Base-by-base conservation (phyloP, 2,797 vertebrate species). In the Heliangelus exortis region DNA sequence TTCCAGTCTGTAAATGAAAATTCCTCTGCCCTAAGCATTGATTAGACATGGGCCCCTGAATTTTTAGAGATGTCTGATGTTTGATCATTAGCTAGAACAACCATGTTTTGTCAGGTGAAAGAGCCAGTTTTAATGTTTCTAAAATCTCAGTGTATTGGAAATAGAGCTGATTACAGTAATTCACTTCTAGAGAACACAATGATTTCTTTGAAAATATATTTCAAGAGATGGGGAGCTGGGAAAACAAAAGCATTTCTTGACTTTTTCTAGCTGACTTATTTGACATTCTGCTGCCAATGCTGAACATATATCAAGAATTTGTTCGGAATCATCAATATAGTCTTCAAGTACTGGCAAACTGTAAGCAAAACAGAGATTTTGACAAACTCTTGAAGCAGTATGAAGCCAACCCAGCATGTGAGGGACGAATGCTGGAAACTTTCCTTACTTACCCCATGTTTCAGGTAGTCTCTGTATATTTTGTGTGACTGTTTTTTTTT, bases 301-400 rank as follows among this genome's bases (percentile, higher is more conserved):
- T 99, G 97, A 99, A 99, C 97, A 99, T 99, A 98, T 99, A 99
- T 95, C 99, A 99, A 98, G 99, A 99, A 97, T 99, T 99, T 98
- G 99, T 99, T 91, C 98, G 99, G 75, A 99, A 99, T 97, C 99
- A 99, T 96, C 99, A 99, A 89, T 99, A 99, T 95, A 99, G 99
- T 97, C 98, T 99, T 79, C 99, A 99, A 97, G 99, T 99, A 65
- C 98, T 99, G 84, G 99, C 99, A 97, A 99, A 99, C 97, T 99
- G 99, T 95, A 99, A 99, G 95, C 99, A 99, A 98, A 99, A 99
- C 97, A 98, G 99, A 96, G 99, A 99, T 98, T 99, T 99, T 94
- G 99, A 99, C 98, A 99, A 99, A 97, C 98, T 99, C 93, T 97
- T 99, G 89, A 99, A 99, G 97, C 99, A 99, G 94, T 99, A 99